Evolutionary conservation across 2,888 invertebrate species (phyloP), one percentile per base, ranked within the genome.

Genomic region (Seira sanloemensis): DNA sequence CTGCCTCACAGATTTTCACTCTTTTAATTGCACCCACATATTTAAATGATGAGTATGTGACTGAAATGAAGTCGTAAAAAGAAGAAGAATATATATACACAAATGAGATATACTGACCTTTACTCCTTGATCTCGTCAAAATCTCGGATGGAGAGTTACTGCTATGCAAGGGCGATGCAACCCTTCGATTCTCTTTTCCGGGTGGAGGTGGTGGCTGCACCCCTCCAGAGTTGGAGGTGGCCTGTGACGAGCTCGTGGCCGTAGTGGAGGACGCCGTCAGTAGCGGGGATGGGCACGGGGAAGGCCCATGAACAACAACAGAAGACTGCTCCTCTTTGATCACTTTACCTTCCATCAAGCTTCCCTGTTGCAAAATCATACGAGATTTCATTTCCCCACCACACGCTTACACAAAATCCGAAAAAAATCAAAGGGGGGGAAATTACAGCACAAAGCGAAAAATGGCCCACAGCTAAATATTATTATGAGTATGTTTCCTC

Each of bases 301-400:
- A 76, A 66, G 84, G 72, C 67, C 79, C 79, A 26, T 69, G 75
- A 27, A 46, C 68, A 5, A 74, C 80, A n/a, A 78, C 78, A 23
- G 82, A 78, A 62, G 80, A 71, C 68, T 87, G 86, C 87, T 89
- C 89, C 77, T 89, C 89, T 86, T 89, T 89, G 78, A 89, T 89
- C 75, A 87, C 87, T 87, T 89, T 89, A 78, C 89, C 89, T 88
- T 89, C 89, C 89, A 89, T 89, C 85, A 88, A 87, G 50, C 50
- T 50, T 81, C 86, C 88, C 82, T 88, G 86, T 80, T 88, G 88
- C 65, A 88, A 87, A 87, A 89, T 88, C 46, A 88, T 82, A 86
- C 87, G 86, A 81, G 87, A 89, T 88, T 87, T 88, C 87, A 87
- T 88, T 75, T 73, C 76, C 58, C 37, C 72, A 24, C n/a, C 62